Conservation (phyloP, 2,888 invertebrate species). For the Machimus rusticus region DNA sequence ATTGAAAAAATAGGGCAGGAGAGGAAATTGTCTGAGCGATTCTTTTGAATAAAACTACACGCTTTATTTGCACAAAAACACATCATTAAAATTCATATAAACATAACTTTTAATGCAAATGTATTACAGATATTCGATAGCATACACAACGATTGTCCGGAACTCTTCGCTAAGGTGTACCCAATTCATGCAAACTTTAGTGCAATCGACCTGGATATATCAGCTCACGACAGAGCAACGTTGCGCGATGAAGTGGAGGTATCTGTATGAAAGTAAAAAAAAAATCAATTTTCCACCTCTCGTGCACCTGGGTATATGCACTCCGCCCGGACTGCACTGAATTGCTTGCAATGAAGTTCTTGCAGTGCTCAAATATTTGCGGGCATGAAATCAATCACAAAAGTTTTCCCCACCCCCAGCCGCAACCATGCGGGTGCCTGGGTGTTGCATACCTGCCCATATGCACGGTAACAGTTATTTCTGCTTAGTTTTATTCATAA, state of each 20-base stretch:
- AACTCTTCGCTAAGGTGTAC: conserved; percentile 66
- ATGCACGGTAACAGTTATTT: conserved; percentile 38
- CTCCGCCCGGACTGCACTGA: not conserved
- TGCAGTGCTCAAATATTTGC: conserved; percentile 43
- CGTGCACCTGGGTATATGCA: not conserved
- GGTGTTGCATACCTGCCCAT: conserved; percentile 25
- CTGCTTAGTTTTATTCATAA: conserved; percentile 37
- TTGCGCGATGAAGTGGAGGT: conserved; percentile 67
- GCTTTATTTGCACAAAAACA: not conserved
- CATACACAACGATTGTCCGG: conserved; percentile 63
- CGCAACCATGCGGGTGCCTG: not conserved
- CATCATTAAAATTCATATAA: not conserved
- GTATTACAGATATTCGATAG: conserved; percentile 66
- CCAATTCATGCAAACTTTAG: conserved; percentile 67
- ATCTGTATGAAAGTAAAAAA: conserved; percentile 51
- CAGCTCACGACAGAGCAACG: conserved; percentile 59
- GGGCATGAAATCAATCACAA: conserved; percentile 41
- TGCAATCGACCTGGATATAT: conserved; percentile 64
- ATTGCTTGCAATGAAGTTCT: conserved; percentile 31
- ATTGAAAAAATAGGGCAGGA: not conserved
- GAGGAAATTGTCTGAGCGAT: not conserved
- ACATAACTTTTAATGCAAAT: not conserved
- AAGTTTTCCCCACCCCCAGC: not conserved
- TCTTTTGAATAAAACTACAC: not conserved
- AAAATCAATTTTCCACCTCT: conserved; percentile 9